Base-by-base conservation (phyloP, 2,888 invertebrate genomes). In the Ophion costatus region DNA sequence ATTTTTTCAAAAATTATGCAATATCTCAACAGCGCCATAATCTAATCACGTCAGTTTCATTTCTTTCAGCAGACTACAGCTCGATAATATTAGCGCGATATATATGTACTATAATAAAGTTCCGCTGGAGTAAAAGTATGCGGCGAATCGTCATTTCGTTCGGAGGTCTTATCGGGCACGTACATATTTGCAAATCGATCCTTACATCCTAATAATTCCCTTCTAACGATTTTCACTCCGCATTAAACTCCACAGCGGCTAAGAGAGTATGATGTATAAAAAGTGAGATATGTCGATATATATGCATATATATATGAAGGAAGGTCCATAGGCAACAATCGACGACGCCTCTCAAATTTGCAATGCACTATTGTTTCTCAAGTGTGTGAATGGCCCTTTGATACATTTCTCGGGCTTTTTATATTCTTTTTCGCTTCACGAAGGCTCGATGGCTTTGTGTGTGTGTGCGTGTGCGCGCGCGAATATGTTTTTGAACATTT, bases 331-430 rank as follows among this genome's bases (percentile, higher is more conserved):
- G 22, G 20, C 51, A 56, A 24, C 6, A 22, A 56, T 22, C 33
- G 24, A n/a, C 17, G 29, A 61, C 5, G 64, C 38, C n/a, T 29
- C 17, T 9, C 7, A 14, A 61, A n/a, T 33, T 11, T n/a, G 33
- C n/a, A 57, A 59, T 59, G 71, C 57, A 38, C 38, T 38, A 59
- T 38, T 24, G 33, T 59, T 20, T 71, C 59, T 71, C 59, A 6
- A 59, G 20, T 38, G 71, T 20, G 10, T n/a, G 20, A 59, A 57
- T 59, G 29, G n/a, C 29, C 17, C 6, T 57, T 70, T 57, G 45
- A 10, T 20, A 29, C 5, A 24, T 70, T 56, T 56, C 24, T 29
- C 2, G 9, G 6, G 14, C 56, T 29, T 14, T 11, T 2, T 14
- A 17, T 29, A 63, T 33, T 64, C 11, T 64, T 67, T 10, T 45